Percentiles rank a stretch among this genome's conserved stretches.
These are phyloP conservation scores for Danio kyathit DNA, from an alignment of 2,797 vertebrate genomes.

Conservation along the genomic window DNA sequence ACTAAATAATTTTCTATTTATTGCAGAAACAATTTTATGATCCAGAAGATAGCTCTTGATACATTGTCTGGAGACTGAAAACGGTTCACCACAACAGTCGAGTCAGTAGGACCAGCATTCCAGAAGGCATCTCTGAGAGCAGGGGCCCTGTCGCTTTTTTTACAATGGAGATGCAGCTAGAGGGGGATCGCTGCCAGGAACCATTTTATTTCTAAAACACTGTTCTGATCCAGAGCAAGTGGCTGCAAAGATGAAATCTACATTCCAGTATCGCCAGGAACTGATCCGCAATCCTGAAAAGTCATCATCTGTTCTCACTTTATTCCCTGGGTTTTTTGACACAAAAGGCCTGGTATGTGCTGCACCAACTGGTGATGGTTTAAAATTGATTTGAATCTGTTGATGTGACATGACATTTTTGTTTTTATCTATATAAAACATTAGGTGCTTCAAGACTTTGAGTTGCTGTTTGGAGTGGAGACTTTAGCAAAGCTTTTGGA, in stretches of 20 bases:
- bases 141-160: neutral
- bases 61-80: too few species aligned
- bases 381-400: too few species aligned
- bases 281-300: too few species aligned
- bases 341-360: neutral
- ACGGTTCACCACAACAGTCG: too few species aligned
- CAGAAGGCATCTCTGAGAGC: too few species aligned
- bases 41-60: too few species aligned
- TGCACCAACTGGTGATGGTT: neutral
- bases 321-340: neutral
- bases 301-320: too few species aligned
- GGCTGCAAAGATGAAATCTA: neutral
- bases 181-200: neutral
- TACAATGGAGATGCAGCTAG: neutral
- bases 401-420: too few species aligned
- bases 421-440: neutral
- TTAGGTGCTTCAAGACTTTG: constrained; percentile 7
- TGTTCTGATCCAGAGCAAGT: neutral
- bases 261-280: neutral
- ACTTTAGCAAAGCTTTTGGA: neutral
- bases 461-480: neutral
- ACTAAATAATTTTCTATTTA: too few species aligned
- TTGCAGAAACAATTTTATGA: too few species aligned
- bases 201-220: neutral
- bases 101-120: too few species aligned